Conservation (phyloP, 2,113 vertebrate species). For the Xenotilapia leptura region DNA sequence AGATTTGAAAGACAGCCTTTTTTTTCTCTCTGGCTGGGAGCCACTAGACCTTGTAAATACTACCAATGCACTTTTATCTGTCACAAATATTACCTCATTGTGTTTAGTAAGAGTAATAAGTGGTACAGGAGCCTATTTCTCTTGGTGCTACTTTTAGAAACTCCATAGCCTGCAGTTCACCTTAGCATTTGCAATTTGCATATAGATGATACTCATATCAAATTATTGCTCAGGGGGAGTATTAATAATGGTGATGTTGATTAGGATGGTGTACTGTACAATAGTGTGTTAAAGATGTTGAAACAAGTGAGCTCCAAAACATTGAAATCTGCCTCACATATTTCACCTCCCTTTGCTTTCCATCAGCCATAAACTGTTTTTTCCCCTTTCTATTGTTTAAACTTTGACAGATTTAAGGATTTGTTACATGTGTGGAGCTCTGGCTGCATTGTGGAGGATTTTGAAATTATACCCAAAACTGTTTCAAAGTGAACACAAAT, state of each 20-base stretch:
- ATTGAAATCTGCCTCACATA: background rate
- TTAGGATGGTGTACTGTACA: background rate
- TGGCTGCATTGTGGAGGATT: background rate
- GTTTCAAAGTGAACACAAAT: background rate
- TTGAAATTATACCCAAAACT: background rate
- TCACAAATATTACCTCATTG: slow-evolving; percentile 8
- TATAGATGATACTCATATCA: slow-evolving; percentile 45
- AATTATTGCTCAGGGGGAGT: slow-evolving; percentile 9
- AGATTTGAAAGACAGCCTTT: slow-evolving; percentile 56
- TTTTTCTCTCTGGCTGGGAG: slow-evolving; percentile 20
- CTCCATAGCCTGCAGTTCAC: background rate
- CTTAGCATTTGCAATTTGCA: slow-evolving; percentile 39
- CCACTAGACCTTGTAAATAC: slow-evolving; percentile 36
- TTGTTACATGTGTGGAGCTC: background rate
- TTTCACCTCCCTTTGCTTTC: background rate
- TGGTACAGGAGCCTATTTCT: background rate
- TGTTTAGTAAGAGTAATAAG: slow-evolving; percentile 16
- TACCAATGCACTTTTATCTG: slow-evolving; percentile 36
- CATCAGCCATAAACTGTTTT: background rate
- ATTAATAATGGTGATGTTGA: slow-evolving; percentile 36
- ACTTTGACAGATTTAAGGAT: background rate
- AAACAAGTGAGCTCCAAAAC: background rate
- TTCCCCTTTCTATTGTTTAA: background rate
- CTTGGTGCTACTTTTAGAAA: background rate
- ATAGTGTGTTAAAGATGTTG: background rate